Percentiles rank a stretch among this genome's conserved stretches.
Evolutionary conservation across 2,888 invertebrate genomes (phyloP).

Genomic region (Hesperia comma): DNA sequence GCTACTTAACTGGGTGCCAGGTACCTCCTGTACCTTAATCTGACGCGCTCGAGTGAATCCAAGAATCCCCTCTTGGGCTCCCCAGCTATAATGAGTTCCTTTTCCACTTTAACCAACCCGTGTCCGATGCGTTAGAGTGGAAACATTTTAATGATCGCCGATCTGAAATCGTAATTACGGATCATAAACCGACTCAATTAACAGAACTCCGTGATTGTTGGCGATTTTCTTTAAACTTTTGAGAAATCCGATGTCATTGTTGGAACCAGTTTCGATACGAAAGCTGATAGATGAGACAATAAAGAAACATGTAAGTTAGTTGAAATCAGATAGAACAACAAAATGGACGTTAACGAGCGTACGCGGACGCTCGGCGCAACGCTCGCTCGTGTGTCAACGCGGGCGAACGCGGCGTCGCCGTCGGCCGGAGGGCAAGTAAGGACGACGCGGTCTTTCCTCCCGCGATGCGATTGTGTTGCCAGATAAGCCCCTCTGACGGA

Average conservation of each 20-base stretch:
- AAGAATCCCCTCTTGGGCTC: too few relatives aligned
- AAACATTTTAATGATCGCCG: constrained; percentile 60
- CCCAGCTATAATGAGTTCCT: constrained; percentile 33
- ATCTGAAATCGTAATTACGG: constrained; percentile 59
- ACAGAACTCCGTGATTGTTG: not conserved
- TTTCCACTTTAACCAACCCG: constrained; percentile 20
- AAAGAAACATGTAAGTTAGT: not conserved
- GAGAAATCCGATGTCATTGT: not conserved
- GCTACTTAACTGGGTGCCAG: too few relatives aligned
- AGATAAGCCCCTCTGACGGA: constrained; percentile 52
- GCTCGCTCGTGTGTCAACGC: constrained; percentile 47
- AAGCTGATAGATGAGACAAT: not conserved
- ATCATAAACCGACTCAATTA: constrained; percentile 51
- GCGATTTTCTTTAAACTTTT: not conserved
- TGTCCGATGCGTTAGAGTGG: constrained; percentile 41
- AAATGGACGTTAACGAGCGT: constrained; percentile 9
- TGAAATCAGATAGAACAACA: not conserved
- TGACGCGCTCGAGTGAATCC: too few relatives aligned
- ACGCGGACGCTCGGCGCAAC: constrained; percentile 12
- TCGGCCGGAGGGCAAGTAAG: constrained; percentile 70
- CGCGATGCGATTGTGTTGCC: constrained; percentile 54
- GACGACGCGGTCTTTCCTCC: constrained; percentile 71
- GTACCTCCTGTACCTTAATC: too few relatives aligned
- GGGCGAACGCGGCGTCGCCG: constrained; percentile 48
- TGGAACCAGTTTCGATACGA: not conserved